Evolutionary conservation across 2,113 vertebrate genomes (phyloP).

Genomic region (Tringa solitaria): DNA sequence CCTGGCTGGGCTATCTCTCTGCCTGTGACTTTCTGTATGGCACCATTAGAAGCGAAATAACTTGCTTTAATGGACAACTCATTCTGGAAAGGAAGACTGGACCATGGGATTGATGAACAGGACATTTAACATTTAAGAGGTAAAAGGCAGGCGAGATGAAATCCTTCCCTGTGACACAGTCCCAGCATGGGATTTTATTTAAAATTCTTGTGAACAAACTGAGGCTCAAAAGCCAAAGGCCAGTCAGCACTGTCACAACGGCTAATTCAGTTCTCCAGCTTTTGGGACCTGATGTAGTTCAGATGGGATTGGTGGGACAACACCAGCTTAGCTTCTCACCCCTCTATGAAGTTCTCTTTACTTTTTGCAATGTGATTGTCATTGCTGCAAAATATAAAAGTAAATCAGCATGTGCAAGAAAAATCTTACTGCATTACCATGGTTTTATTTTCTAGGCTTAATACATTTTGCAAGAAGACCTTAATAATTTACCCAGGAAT

Average conservation of each 20-base stretch:
- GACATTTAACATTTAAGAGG: neutral
- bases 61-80: neutral
- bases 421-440: neutral
- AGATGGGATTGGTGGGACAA: neutral
- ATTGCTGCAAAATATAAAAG: neutral
- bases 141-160: neutral
- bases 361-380: neutral
- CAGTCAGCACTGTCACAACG: neutral
- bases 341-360: neutral
- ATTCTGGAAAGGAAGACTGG: neutral
- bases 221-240: neutral
- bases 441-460: neutral
- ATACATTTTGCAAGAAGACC: neutral
- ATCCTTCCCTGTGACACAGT: neutral
- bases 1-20: neutral
- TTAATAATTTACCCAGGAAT: neutral
- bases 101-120: neutral
- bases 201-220: neutral
- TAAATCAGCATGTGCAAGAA: neutral
- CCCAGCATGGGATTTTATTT: neutral
- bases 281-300: neutral
- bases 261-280: neutral
- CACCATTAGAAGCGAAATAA: neutral
- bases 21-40: neutral
- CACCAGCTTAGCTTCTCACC: neutral